Conservation (phyloP, 2,888 invertebrate genomes). For the Aleiodes alternator region DNA sequence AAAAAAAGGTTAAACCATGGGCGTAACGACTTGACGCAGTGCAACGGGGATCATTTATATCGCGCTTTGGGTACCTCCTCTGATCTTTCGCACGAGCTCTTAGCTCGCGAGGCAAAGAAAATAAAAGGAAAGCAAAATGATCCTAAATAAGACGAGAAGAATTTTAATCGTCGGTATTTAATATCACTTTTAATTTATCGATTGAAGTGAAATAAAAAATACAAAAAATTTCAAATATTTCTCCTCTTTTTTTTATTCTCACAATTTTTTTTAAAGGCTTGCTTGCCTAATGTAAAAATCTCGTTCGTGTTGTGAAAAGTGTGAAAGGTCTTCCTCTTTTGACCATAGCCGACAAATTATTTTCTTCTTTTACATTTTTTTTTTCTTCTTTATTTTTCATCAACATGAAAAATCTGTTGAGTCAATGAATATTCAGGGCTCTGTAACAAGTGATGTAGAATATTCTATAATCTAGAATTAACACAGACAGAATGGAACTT, state of each 20-base stretch:
- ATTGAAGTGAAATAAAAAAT: conserved; percentile 36
- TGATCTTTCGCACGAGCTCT: conserved; percentile 42
- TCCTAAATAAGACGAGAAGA: conserved; percentile 49
- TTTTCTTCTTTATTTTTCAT: conserved; percentile 10
- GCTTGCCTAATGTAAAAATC: conserved; percentile 46
- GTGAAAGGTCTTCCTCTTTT: conserved; percentile 23
- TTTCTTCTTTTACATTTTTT: neutral
- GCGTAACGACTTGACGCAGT: conserved; percentile 54
- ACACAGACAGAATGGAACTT: conserved; percentile 1
- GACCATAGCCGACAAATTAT: conserved; percentile 11
- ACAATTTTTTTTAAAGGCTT: conserved; percentile 28
- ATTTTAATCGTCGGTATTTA: conserved; percentile 57
- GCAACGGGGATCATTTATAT: conserved; percentile 55
- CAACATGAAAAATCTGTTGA: conserved; percentile 16
- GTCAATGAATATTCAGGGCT: conserved; percentile 39
- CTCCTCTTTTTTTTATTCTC: conserved; percentile 20
- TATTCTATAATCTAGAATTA: conserved; percentile 5
- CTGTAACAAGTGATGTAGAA: conserved; percentile 11
- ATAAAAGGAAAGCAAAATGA: conserved; percentile 40
- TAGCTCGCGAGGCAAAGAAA: conserved; percentile 33
- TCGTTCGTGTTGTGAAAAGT: conserved; percentile 40
- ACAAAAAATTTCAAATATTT: conserved; percentile 49
- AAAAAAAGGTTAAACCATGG: conserved; percentile 48
- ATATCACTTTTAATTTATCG: conserved; percentile 58
- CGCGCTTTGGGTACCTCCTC: conserved; percentile 34